Evolutionary conservation across 2,888 invertebrate species (phyloP).

Genomic region (Ditula angustiorana): DNA sequence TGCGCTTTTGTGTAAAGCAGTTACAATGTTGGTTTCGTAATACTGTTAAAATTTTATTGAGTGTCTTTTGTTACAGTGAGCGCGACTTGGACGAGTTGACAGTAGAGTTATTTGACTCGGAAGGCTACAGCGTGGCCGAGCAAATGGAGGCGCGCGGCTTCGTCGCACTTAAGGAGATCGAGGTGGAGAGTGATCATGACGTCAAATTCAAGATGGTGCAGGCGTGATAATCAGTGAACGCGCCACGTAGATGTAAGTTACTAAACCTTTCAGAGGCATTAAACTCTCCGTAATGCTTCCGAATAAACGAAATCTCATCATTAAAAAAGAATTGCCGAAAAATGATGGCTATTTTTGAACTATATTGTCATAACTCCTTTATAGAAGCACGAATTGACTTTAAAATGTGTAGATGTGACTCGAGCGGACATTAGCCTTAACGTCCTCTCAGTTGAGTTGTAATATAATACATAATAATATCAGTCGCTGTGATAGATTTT

Average conservation of each 20-base stretch:
- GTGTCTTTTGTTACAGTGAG: constrained; percentile 51
- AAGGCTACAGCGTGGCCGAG: constrained; percentile 63
- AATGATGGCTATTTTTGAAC: too few species aligned
- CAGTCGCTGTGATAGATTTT: too few species aligned
- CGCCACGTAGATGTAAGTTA: not conserved
- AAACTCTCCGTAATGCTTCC: too few species aligned
- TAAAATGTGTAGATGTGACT: too few species aligned
- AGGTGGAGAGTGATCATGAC: constrained; percentile 52
- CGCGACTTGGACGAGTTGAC: constrained; percentile 72
- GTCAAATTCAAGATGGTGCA: constrained; percentile 57
- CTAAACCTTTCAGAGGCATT: not conserved
- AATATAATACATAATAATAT: too few species aligned
- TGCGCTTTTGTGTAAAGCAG: not conserved
- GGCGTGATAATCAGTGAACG: constrained; percentile 39
- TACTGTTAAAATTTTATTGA: not conserved
- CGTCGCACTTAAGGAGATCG: constrained; percentile 57
- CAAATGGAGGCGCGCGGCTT: constrained; percentile 57
- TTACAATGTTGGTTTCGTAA: not conserved
- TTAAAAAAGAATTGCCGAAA: too few species aligned
- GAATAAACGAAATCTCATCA: too few species aligned
- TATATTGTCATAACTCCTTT: too few species aligned
- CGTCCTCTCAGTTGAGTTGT: too few species aligned
- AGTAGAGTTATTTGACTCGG: constrained; percentile 63
- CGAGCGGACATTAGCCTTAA: too few species aligned
- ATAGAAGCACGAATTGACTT: too few species aligned